Evolutionary conservation across 2,888 invertebrate genomes (phyloP), one percentile per base, ranked within the genome.

Genomic region (Amphipoea oculea): DNA sequence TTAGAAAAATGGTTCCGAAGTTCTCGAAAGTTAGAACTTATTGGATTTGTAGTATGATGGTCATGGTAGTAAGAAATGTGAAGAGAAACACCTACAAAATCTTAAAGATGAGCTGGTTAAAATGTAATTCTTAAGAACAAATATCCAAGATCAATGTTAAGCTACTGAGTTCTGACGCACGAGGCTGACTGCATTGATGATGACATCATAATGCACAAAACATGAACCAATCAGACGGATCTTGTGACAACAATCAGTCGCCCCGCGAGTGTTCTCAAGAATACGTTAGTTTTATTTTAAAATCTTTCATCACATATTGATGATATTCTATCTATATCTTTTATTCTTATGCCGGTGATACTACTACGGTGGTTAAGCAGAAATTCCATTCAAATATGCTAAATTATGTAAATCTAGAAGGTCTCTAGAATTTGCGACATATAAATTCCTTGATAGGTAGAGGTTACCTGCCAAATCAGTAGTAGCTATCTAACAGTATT

Each of bases 201-300:
- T 85, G 87, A 85, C 48, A 70, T 87, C 85, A 85, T 77, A 4
- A 73, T 80, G 73, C 77, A 73, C 73, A 78, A 85, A 83, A 70
- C 67, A 67, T 67, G 45, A 57, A 57, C 57, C 62, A 7, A 40
- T 14, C n/a, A 63, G n/a, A 69, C 79, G 69, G 69, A 83, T 70
- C 51, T 86, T 40, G 62, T 29, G n/a, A 76, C 70, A 83, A 68
- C 29, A 36, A 62, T 36, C 48, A 62, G 17, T 17, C 4, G 48
- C 17, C 17, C 14, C 51, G 62, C 65, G 3, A 69, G 29, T n/a
- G 20, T 42, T 78, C 54, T 12, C 36, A 75, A 76, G 73, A 79
- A 81, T 62, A 79, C 65, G 67, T 76, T 81, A 79, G 63, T 57
- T 78, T 88, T 75, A 86, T 79, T 86, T 75, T 86, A 71, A 73